phyloP scores from a whole-genome alignment of 2,797 vertebrate genomes.

The Anguilla megastoma region DNA sequence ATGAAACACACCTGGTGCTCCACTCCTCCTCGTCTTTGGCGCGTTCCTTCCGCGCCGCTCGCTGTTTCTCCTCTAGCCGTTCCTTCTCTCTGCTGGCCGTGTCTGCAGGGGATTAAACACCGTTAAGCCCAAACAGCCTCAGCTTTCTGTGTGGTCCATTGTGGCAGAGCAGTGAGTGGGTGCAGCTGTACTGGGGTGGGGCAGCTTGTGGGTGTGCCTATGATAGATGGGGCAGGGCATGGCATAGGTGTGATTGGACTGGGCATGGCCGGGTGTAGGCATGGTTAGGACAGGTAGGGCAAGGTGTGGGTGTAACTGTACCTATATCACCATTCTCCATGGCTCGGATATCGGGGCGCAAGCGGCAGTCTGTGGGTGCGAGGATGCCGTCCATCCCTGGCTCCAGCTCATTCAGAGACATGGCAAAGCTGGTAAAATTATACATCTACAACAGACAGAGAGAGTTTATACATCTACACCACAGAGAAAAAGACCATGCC shows the following conservation, averaged over 20 bases:
- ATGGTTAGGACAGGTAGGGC: too few relatives aligned
- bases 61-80: slow-evolving; percentile 93
- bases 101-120: slow-evolving; percentile 69
- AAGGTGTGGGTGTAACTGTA: slow-evolving; percentile 55
- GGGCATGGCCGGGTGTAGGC: background rate
- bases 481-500: background rate
- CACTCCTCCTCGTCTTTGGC: slow-evolving; percentile 82
- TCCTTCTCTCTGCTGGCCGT: slow-evolving; percentile 89
- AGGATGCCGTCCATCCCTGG: slow-evolving; percentile 80
- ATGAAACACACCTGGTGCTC: slow-evolving; percentile 80
- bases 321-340: slow-evolving; percentile 95
- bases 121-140: background rate
- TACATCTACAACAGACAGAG: slow-evolving; percentile 81
- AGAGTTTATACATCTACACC: background rate
- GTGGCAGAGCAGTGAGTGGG: background rate
- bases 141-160: background rate
- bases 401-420: slow-evolving; percentile 89
- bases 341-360: slow-evolving; percentile 90
- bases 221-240: background rate
- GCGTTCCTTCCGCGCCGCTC: slow-evolving; percentile 84
- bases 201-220: background rate
- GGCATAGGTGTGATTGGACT: too few relatives aligned
- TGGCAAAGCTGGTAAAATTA: slow-evolving; percentile 93
- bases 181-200: background rate
- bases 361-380: slow-evolving; percentile 88